These are phyloP conservation scores for Trematocara stigmaticum DNA, from an alignment of 2,113 vertebrate species.

Conservation along the genomic window DNA sequence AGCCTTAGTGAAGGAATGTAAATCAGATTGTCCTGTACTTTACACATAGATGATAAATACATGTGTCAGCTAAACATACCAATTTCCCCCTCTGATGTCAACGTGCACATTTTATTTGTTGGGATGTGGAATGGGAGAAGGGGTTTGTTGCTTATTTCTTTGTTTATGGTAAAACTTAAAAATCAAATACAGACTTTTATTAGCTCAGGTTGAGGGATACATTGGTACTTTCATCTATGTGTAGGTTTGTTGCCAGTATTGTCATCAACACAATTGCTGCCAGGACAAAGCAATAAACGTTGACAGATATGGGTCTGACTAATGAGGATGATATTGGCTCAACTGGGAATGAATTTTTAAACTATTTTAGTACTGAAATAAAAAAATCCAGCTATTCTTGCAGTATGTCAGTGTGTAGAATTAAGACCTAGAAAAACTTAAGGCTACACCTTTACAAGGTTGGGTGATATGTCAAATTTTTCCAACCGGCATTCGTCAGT, in stretches of 20 bases:
- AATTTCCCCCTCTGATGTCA: background rate
- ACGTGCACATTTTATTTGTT: background rate
- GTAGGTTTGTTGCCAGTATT: background rate
- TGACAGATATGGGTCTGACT: background rate
- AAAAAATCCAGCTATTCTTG: background rate
- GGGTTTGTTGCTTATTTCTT: background rate
- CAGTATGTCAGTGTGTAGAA: background rate
- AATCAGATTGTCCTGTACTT: background rate
- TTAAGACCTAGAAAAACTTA: background rate
- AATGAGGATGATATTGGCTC: background rate
- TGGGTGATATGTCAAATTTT: background rate
- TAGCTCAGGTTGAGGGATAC: background rate
- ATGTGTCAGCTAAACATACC: background rate
- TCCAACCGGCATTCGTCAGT: background rate
- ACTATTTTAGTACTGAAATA: background rate
- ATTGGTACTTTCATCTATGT: background rate
- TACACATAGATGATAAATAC: background rate
- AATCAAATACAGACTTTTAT: background rate
- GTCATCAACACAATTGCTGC: background rate
- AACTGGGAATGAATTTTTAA: background rate
- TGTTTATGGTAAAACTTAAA: background rate
- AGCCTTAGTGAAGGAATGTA: background rate
- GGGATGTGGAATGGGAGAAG: background rate
- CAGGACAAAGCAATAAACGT: background rate
- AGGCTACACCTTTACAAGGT: background rate